These are phyloP conservation scores for Oreotrochilus melanogaster DNA, from an alignment of 2,113 vertebrate species.

Conservation along the genomic window DNA sequence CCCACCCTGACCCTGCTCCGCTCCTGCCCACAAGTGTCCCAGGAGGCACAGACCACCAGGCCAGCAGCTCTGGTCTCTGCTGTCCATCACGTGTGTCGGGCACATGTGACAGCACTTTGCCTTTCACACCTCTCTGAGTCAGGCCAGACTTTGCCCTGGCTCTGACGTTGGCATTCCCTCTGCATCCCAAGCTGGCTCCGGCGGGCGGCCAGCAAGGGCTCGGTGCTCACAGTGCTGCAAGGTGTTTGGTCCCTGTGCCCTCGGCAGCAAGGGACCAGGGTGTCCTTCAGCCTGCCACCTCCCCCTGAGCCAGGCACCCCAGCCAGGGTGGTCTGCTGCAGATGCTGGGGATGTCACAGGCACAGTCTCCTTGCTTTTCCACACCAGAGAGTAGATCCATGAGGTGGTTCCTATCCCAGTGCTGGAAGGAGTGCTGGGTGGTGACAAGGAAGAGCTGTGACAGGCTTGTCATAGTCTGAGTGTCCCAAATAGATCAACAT, in stretches of 20 bases:
- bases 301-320: fast-evolving
- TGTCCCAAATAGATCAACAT: neutral
- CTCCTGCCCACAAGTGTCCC: fast-evolving
- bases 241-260: neutral
- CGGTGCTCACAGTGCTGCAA: fast-evolving
- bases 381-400: neutral
- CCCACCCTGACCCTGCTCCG: neutral
- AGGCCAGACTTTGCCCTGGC: slow-evolving; percentile 58
- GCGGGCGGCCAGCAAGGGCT: fast-evolving
- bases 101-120: neutral
- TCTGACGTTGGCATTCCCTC: neutral
- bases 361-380: neutral
- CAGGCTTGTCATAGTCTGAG: neutral
- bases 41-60: neutral
- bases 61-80: neutral
- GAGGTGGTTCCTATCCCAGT: neutral
- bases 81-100: neutral
- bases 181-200: neutral
- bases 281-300: neutral
- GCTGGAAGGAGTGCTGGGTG: neutral
- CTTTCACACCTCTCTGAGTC: neutral
- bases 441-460: neutral
- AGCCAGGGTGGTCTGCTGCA: neutral
- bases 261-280: neutral
- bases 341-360: neutral